These are phyloP conservation scores for Papilio glaucus DNA, from an alignment of 1,140 invertebrate species.

Conservation along the genomic window DNA sequence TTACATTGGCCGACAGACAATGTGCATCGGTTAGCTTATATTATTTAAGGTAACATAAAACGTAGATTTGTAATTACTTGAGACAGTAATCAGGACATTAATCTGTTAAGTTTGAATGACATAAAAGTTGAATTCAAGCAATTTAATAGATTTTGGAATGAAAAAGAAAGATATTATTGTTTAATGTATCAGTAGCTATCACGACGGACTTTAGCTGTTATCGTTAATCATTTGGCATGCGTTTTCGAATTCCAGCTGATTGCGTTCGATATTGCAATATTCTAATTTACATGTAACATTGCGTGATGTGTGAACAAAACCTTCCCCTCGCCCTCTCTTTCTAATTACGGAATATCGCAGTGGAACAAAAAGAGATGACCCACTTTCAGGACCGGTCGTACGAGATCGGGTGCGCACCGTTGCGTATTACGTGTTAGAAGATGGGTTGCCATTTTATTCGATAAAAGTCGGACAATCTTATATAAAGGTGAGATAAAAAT, in stretches of 20 bases:
- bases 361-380: conserved; percentile 84
- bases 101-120: background rate
- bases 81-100: background rate
- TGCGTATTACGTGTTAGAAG: conserved; percentile 77
- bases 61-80: background rate
- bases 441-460: conserved; percentile 51
- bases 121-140: background rate
- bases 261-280: conserved; percentile 48
- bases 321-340: conserved; percentile 71
- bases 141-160: background rate
- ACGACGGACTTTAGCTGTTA: background rate
- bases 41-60: conserved; percentile 1
- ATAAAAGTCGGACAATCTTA: conserved; percentile 20
- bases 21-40: background rate
- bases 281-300: conserved; percentile 58
- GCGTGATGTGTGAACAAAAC: conserved; percentile 45
- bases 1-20: conserved; percentile 14
- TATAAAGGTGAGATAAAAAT: conserved; percentile 21
- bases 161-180: no score
- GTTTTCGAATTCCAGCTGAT: conserved; percentile 3
- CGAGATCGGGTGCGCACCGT: conserved; percentile 77
- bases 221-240: background rate
- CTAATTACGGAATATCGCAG: conserved; percentile 81
- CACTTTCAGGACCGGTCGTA: conserved; percentile 81
- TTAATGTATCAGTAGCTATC: background rate